Base-by-base conservation (phyloP, 2,888 invertebrate genomes). In the Drosophila melanocephala region DNA sequence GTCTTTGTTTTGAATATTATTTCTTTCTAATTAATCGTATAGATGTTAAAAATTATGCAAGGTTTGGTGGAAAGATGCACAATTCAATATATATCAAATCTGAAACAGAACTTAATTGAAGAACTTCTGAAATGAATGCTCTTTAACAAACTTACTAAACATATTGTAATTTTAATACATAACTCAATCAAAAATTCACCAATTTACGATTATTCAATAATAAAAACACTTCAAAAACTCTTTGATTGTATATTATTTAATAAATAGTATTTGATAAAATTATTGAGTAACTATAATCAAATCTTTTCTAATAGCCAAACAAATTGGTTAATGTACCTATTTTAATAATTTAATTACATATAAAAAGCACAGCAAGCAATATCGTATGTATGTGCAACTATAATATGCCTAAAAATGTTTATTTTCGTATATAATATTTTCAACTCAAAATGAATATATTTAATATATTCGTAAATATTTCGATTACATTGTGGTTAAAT, bases 401-500 rank as follows among this genome's bases (percentile, higher is more conserved):
- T 68, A 55, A 26, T 61, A 22, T 44, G n/a, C 32, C 33, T 39
- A 39, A 32, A 52, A 52, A n/a, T 35, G 19, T 7, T 37, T 22
- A 52, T 6, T 55, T 60, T 60, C 60, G 39, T 63, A 32, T 47
- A 37, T 44, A 35, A 33, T 55, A 28, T 19, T 30, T 42, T 66
- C 37, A 77, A 66, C 32, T 73, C 68, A 16, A 60, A 68, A 47
- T 61, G 28, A 58, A 37, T 66, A 62, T 66, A 28, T 66, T 44
- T 61, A 63, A 63, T 61, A 65, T 39, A 77, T 77, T 79, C 72
- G 79, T 79, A 67, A 72, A 52, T 72, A 62, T 72, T 76, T 80
- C 80, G 72, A 64, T 78, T 37, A 64, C 28, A 37, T 72, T 61
- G 51, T 50, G 61, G 44, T 32, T 66, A 66, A 66, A 47, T 53